Evolutionary conservation across 2,797 vertebrate species (phyloP).

Genomic region (Pantherophis alleghaniensis): DNA sequence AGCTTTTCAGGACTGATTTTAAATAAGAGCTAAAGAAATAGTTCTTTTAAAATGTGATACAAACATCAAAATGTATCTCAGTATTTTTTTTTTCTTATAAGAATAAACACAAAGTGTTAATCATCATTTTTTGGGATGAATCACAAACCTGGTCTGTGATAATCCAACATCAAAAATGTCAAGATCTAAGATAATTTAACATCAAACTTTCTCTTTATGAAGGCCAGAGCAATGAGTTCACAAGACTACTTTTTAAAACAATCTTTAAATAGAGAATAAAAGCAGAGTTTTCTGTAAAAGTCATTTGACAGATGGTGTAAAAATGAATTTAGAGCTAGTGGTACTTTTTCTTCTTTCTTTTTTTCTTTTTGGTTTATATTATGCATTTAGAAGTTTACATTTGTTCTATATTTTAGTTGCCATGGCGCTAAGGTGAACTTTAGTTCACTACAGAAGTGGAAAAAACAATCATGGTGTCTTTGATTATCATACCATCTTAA

Average conservation of each 20-base stretch:
- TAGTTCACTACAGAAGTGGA: background rate
- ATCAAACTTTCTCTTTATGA: background rate
- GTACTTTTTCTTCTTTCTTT: background rate
- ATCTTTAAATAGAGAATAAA: background rate
- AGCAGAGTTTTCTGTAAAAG: slow-evolving; percentile 15
- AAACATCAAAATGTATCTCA: background rate
- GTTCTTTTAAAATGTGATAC: background rate
- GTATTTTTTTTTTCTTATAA: background rate
- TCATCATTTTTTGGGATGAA: background rate
- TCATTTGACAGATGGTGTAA: slow-evolving; percentile 25
- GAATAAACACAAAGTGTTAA: background rate
- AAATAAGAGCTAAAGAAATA: background rate
- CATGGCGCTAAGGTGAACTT: slow-evolving; percentile 13
- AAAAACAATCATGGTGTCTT: background rate
- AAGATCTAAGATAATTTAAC: background rate
- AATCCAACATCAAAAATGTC: background rate
- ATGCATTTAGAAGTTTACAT: slow-evolving; percentile 8
- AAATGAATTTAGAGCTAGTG: slow-evolving; percentile 3
- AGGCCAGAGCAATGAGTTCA: background rate
- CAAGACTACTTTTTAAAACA: background rate
- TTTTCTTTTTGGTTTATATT: background rate
- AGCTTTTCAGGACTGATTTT: background rate
- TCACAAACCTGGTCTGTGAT: background rate
- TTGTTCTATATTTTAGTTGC: slow-evolving; percentile 27
- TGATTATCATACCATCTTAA: background rate